Evolutionary conservation across 2,113 vertebrate genomes (phyloP), one percentile per base, ranked within the genome.

Genomic region (Calcarius ornatus): DNA sequence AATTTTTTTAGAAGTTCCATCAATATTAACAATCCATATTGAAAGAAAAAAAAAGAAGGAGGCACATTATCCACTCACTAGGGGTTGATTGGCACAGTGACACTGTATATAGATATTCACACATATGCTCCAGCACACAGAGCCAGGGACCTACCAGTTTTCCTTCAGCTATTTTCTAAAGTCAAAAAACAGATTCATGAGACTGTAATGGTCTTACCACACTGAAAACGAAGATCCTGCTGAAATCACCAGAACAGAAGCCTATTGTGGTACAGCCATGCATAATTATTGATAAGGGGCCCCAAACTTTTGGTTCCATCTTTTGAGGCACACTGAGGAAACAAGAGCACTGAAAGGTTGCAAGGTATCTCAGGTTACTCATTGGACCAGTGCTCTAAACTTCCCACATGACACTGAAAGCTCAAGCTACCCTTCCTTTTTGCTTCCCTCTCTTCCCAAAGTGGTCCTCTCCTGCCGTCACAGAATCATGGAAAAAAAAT

Each of bases 321-420:
- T 57, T 68, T 56, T 38, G 28, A 23, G 9, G 42, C 28, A 51
- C 15, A 12, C 16, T 57, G 25, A 21, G 15, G 35, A 31, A 82
- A 71, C 28, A 59, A 57, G 14, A 64, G 17, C 20, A 9, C 31
- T 54, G 40, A n/a, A 83, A 59, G 7, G 8, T 4, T 66, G 27
- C 35, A 25, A 27, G 9, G 37, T 75, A 85, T 88, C 63, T 70
- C 59, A 66, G n/a, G n/a, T 63, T 54, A 25, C 30, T 56, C 53
- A 71, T 0, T 4, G 9, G 25, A 75, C 12, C 6, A 38, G 15
- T 2, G 0, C 5, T 27, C 9, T 59, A 18, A 68, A 70, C 8
- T 69, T 38, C 14, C 14, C 20, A 75, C 1, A 19, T 0, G 4
- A 64, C 18, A 66, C 10, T n/a, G 14, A 70, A 79, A 81, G 38